Evolutionary conservation across 2,797 vertebrate genomes (phyloP), one percentile per base, ranked within the genome.

Genomic region (Sebastes minor): DNA sequence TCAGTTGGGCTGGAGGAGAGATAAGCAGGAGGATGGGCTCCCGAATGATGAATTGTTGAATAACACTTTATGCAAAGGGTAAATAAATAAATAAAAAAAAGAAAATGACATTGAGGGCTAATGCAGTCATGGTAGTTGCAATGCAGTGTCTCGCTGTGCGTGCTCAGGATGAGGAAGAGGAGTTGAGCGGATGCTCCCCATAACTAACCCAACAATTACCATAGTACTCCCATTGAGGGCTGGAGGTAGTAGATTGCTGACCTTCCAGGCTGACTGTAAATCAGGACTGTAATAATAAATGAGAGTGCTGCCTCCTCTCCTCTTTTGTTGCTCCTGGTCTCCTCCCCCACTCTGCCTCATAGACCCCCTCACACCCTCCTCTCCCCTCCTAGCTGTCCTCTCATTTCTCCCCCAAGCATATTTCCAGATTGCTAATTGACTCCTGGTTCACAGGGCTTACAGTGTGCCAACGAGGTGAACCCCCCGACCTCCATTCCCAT

Each of bases 351-450:
- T 81, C 61, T 38, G 12, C 69, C 73, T 66, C 79, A 57, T 66
- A 80, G 42, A 46, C 65, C 75, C 74, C 57, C 30, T 8, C 18
- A 5, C 20, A 22, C 33, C 53, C 9, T 23, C 69, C n/a, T 3
- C 71, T 80, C 83, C 71, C 87, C 84, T 75, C 68, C 66, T 78
- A 82, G 78, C 88, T 91, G 90, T 86, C 84, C 89, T 90, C 87
- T 91, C 85, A 85, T 84, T 74, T 61, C 83, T 56, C 82, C 76
- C 84, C 59, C 77, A 89, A 93, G 91, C 92, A 80, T 89, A 89
- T 92, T 92, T 94, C 92, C 91, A 94, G 88, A 93, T 93, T 93
- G 91, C 89, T 94, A 94, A 95, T 95, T 95, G 93, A 95, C 93
- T 95, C 89, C 75, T 83, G 86, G 86, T 94, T 91, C 86, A 86